Evolutionary conservation across 2,888 invertebrate genomes (phyloP), one percentile per base, ranked within the genome.

Genomic region (Eupithecia tripunctaria): DNA sequence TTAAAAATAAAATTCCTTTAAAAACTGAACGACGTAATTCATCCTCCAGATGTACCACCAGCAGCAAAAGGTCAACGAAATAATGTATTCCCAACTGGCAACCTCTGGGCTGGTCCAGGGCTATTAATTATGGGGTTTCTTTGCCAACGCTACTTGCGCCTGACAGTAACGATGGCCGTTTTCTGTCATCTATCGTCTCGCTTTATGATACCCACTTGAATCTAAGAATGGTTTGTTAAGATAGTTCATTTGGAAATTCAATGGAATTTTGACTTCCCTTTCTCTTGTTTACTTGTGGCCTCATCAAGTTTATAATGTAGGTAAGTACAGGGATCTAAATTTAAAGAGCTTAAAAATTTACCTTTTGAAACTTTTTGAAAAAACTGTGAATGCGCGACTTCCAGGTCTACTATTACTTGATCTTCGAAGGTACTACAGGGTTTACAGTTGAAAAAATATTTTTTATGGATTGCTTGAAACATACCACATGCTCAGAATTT

Each of bases 101-200:
- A 83, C 87, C 88, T 82, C 82, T 82, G 85, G 87, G 86, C 83
- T 84, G 86, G 84, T 82, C 85, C 82, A 79, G 77, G 80, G 88
- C 90, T 88, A 92, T 92, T 92, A 92, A 91, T 92, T 92, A 91
- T 85, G 84, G 87, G 82, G 85, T 87, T 89, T 89, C 89, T 89
- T 90, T 88, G 86, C 89, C 86, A 84, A 84, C 84, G 82, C 83
- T 88, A 85, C 87, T 86, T 91, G 92, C 88, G 85, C 86, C 88
- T 92, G 92, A 92, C 93, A 91, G 90, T 92, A 90, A 91, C 90
- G 91, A 91, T 88, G 89, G 86, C 86, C 89, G 87, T 89, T 89
- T 75, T 79, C 72, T 73, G 76, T 84, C 82, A 78, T 86, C 84
- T 84, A 84, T 85, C 74, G 85, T 85, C 84, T 85, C 84, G 85